Conservation (phyloP, 1,140 invertebrate species). For the Cyclina sinensis region DNA sequence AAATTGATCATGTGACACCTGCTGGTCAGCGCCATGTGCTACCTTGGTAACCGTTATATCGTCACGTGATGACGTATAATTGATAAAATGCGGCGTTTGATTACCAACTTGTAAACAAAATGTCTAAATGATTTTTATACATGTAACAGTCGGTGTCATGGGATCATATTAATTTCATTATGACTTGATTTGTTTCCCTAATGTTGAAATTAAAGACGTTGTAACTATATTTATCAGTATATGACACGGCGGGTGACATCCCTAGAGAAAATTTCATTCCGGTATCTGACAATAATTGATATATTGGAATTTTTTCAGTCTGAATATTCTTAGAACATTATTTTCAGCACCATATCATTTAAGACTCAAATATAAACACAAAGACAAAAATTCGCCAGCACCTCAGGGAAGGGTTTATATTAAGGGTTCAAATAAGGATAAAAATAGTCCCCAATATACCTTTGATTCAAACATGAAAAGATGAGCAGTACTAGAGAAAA, state of each 20-base stretch:
- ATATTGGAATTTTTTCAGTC: no score
- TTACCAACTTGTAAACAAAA: constrained; percentile 50
- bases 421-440: no score
- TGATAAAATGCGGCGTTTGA: constrained; percentile 49
- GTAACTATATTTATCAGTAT: constrained; percentile 12
- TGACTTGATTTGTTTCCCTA: not conserved
- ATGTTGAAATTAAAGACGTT: constrained; percentile 6
- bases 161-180: constrained; percentile 21
- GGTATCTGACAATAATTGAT: no score
- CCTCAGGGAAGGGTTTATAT: no score
- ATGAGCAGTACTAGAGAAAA: no score
- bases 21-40: constrained; percentile 11
- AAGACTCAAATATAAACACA: no score
- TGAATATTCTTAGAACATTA: no score
- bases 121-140: constrained; percentile 40
- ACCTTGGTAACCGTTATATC: constrained; percentile 43
- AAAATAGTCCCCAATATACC: no score
- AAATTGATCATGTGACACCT: constrained; percentile 21
- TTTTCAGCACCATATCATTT: no score
- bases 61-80: constrained; percentile 33
- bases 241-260: constrained; percentile 45
- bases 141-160: constrained; percentile 29
- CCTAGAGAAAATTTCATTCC: not conserved
- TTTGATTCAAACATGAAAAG: no score
- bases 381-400: no score